These are phyloP conservation scores for Palythoa grandiflora DNA, from an alignment of 92 coral and sea anemone genomes.

Conservation along the genomic window DNA sequence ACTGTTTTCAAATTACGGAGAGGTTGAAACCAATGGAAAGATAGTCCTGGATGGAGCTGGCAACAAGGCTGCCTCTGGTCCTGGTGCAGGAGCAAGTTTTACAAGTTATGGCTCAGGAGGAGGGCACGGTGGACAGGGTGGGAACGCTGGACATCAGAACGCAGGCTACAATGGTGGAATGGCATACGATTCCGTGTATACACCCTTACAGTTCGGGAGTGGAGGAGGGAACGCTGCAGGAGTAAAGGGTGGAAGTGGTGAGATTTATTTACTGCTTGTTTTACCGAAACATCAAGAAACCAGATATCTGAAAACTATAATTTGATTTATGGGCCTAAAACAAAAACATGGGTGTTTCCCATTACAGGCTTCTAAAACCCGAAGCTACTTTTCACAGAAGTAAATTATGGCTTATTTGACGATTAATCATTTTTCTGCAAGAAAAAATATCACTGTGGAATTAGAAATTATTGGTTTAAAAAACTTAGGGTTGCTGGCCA, in stretches of 20 bases:
- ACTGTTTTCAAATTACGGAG: constrained; percentile 66
- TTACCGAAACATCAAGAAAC: not conserved
- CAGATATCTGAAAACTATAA: not conserved
- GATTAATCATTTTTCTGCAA: too few relatives aligned
- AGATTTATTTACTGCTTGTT: not conserved
- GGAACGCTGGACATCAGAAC: constrained; percentile 40
- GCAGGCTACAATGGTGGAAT: constrained; percentile 50
- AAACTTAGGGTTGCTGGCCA: too few relatives aligned
- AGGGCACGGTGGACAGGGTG: constrained; percentile 78
- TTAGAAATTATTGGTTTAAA: too few relatives aligned
- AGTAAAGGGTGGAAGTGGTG: constrained; percentile 67
- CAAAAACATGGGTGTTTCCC: too few relatives aligned
- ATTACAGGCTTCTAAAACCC: too few relatives aligned
- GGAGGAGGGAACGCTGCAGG: constrained; percentile 67
- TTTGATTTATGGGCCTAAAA: too few relatives aligned
- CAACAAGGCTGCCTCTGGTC: constrained; percentile 52
- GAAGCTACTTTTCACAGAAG: too few relatives aligned
- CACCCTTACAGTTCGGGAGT: constrained; percentile 68
- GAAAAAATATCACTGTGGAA: too few relatives aligned
- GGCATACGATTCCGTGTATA: constrained; percentile 72
- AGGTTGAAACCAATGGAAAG: constrained; percentile 66
- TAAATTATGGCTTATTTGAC: too few relatives aligned
- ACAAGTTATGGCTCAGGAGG: constrained; percentile 73
- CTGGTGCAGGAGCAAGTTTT: constrained; percentile 54
- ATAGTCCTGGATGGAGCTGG: constrained; percentile 68